A percentile compares a stretch with the other conserved stretches of the same genome.
Evolutionary conservation across 2,888 invertebrate species (phyloP).

Genomic region (Torymus tubicola): DNA sequence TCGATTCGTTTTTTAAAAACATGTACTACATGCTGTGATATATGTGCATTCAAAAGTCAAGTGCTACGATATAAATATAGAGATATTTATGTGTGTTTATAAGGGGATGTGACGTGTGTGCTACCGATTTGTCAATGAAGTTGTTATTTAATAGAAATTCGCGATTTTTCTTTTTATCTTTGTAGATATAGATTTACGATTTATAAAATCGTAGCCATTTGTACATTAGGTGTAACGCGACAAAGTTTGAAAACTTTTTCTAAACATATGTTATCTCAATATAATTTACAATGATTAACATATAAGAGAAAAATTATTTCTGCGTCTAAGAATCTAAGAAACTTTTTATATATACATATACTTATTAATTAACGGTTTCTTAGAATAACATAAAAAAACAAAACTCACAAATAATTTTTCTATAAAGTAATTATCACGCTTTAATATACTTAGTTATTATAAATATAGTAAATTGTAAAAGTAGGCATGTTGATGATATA

Average conservation of each 20-base stretch:
- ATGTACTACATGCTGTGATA: conserved; percentile 60
- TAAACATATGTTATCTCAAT: background rate
- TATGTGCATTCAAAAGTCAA: conserved; percentile 60
- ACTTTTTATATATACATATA: conserved; percentile 18
- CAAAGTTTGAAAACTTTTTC: conserved; percentile 27
- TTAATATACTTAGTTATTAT: conserved; percentile 10
- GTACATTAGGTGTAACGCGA: conserved; percentile 16
- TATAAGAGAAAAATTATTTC: conserved; percentile 18
- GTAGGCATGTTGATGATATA: background rate
- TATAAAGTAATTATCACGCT: background rate
- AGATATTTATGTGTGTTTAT: conserved; percentile 45
- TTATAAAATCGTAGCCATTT: conserved; percentile 16
- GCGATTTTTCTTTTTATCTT: conserved; percentile 8
- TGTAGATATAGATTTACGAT: conserved; percentile 28
- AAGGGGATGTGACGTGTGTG: conserved; percentile 48
- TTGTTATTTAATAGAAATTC: conserved; percentile 4
- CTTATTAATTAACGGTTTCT: conserved; percentile 12
- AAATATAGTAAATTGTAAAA: conserved; percentile 3
- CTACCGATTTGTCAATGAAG: conserved; percentile 28
- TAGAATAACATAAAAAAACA: conserved; percentile 4
- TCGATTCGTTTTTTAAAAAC: conserved; percentile 55
- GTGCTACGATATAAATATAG: conserved; percentile 43
- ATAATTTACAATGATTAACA: conserved; percentile 15
- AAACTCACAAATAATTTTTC: conserved; percentile 35
- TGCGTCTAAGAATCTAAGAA: conserved; percentile 21